Percentiles rank a stretch among this genome's conserved stretches.
phyloP scores from a whole-genome alignment of 2,888 invertebrate species.

The Boloria euphrosyne region DNA sequence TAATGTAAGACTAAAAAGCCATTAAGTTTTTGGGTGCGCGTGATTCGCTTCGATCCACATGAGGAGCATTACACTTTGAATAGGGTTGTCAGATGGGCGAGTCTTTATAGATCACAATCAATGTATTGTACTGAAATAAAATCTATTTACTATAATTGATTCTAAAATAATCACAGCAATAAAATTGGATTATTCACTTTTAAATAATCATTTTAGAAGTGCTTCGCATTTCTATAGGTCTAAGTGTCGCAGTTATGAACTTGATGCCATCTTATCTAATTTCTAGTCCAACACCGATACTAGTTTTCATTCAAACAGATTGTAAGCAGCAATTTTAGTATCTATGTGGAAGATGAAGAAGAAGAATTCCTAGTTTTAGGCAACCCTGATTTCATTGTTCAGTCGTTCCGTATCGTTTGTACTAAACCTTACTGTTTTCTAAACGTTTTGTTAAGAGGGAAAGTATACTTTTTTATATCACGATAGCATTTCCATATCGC shows the following conservation, averaged over 20 bases:
- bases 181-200: no score
- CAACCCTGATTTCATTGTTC: conserved; percentile 27
- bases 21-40: conserved; percentile 39
- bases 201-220: no score
- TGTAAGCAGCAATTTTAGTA: no score
- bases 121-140: no score
- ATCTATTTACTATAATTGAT: no score
- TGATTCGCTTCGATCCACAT: conserved; percentile 39
- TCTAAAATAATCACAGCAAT: no score
- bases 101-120: background rate
- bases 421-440: conserved; percentile 41
- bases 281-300: no score
- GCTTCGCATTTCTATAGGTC: no score
- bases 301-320: no score
- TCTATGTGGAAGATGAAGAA: no score
- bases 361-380: background rate
- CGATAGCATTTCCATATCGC: conserved; percentile 35
- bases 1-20: conserved; percentile 18
- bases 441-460: conserved; percentile 42
- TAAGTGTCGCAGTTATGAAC: no score
- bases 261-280: no score
- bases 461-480: conserved; percentile 35
- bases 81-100: conserved; percentile 30
- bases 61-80: conserved; percentile 30
- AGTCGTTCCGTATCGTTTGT: conserved; percentile 34